Conservation (phyloP, 2,888 invertebrate genomes). For the Clepsis dumicolana region DNA sequence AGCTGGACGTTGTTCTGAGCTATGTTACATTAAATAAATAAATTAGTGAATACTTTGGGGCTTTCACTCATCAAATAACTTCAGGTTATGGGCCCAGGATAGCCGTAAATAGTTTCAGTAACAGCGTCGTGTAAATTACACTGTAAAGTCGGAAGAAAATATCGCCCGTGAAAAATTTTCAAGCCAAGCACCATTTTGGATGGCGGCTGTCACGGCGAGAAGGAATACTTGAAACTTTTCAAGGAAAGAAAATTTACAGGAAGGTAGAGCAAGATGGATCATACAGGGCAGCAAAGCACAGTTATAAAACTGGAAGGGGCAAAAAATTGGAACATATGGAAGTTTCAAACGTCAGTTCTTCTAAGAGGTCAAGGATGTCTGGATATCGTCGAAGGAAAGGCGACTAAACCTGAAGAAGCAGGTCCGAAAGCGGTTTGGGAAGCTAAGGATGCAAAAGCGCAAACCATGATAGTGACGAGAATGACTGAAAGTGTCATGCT, state of each 20-base stretch:
- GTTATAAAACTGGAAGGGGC: conserved; percentile 50
- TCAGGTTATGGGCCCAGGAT: background rate
- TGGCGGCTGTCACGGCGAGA: background rate
- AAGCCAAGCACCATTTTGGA: too few relatives aligned
- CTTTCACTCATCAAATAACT: too few relatives aligned
- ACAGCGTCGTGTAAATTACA: background rate
- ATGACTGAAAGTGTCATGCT: conserved; percentile 53
- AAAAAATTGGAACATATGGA: conserved; percentile 53
- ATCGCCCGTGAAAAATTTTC: too few relatives aligned
- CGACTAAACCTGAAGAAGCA: conserved; percentile 44
- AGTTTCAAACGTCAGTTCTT: conserved; percentile 50
- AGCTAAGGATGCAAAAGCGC: conserved; percentile 50
- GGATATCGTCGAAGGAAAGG: conserved; percentile 48
- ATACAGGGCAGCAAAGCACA: too few relatives aligned
- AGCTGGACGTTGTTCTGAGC: too few relatives aligned
- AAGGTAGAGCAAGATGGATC: background rate
- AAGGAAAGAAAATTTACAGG: too few relatives aligned
- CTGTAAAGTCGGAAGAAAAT: too few relatives aligned
- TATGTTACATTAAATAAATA: too few relatives aligned
- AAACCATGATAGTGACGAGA: conserved; percentile 50
- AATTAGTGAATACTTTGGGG: too few relatives aligned
- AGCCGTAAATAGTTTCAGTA: too few relatives aligned
- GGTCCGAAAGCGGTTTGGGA: conserved; percentile 46
- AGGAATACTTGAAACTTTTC: background rate
- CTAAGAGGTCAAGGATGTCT: conserved; percentile 47